Evolutionary conservation across 2,888 invertebrate genomes (phyloP).

Genomic region (Lithosia quadra): DNA sequence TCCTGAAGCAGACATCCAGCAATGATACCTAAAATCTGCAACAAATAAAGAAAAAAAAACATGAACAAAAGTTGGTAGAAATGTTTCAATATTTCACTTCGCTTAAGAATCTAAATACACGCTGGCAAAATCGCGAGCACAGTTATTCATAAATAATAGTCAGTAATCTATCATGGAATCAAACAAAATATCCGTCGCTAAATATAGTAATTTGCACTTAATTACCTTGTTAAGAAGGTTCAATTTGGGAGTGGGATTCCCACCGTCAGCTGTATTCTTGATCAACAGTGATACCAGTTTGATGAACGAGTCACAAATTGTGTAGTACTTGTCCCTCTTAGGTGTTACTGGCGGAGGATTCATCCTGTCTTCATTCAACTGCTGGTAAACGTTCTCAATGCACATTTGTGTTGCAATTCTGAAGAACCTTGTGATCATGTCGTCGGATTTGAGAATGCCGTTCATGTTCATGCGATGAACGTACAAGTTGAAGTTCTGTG

Average conservation of each 20-base stretch:
- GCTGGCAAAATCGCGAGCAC: not conserved
- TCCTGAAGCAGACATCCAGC: conserved; percentile 98
- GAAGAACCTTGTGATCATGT: conserved; percentile 98
- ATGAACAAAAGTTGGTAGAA: not conserved
- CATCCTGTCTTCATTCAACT: conserved; percentile 90
- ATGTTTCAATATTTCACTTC: not conserved
- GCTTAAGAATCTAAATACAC: not conserved
- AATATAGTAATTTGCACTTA: too few species aligned
- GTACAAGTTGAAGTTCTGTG: conserved; percentile 97
- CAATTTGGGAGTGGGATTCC: conserved; percentile 97
- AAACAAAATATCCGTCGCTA: not conserved
- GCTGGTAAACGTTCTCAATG: conserved; percentile 96
- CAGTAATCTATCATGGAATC: too few species aligned
- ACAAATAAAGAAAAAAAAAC: not conserved
- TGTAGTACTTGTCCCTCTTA: conserved; percentile 95
- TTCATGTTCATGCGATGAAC: conserved; percentile 98
- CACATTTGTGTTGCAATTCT: conserved; percentile 98
- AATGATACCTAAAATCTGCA: conserved; percentile 94
- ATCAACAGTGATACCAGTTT: conserved; percentile 97
- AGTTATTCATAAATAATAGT: not conserved
- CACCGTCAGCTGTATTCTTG: conserved; percentile 96
- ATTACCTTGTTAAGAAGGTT: conserved; percentile 97
- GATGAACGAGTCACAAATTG: conserved; percentile 98
- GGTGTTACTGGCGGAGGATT: conserved; percentile 88
- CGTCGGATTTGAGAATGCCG: conserved; percentile 98